phyloP scores from a whole-genome alignment of 2,113 vertebrate genomes.

The Epinephelus cyanopodus region DNA sequence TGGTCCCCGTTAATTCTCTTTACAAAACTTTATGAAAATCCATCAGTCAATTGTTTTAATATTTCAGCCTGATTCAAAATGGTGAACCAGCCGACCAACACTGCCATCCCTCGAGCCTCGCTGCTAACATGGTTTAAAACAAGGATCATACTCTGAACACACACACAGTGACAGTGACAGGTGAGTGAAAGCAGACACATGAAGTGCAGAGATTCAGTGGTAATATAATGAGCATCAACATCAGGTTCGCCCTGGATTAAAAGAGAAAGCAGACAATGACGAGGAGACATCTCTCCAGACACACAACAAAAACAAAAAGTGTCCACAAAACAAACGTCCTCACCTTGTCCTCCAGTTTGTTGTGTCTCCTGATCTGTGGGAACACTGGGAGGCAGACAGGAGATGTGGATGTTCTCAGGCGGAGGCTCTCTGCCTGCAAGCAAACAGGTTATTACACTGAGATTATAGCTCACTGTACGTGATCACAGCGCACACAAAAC shows the following conservation, averaged over 20 bases:
- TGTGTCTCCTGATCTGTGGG: constrained; percentile 47
- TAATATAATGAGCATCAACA: no score
- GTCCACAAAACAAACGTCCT: constrained; percentile 14
- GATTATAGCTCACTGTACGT: constrained; percentile 3
- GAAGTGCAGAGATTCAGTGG: not conserved
- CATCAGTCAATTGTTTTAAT: no score
- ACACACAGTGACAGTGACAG: not conserved
- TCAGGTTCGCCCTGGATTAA: not conserved
- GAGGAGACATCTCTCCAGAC: not conserved
- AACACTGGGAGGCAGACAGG: constrained; percentile 69
- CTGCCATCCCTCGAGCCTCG: no score
- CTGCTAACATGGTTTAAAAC: not conserved
- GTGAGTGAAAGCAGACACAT: not conserved
- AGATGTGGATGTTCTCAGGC: constrained; percentile 68
- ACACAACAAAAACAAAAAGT: constrained; percentile 2
- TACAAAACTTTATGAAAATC: no score
- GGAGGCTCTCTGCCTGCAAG: constrained; percentile 59
- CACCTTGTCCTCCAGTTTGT: constrained; percentile 39
- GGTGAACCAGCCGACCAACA: no score
- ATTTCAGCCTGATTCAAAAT: no score
- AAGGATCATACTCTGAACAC: not conserved
- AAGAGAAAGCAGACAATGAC: not conserved
- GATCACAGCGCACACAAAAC: constrained; percentile 28
- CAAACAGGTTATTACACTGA: constrained; percentile 27
- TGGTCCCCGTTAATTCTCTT: not conserved